Conservation (phyloP, 2,113 vertebrate genomes). For the Thamnaconus septentrionalis region DNA sequence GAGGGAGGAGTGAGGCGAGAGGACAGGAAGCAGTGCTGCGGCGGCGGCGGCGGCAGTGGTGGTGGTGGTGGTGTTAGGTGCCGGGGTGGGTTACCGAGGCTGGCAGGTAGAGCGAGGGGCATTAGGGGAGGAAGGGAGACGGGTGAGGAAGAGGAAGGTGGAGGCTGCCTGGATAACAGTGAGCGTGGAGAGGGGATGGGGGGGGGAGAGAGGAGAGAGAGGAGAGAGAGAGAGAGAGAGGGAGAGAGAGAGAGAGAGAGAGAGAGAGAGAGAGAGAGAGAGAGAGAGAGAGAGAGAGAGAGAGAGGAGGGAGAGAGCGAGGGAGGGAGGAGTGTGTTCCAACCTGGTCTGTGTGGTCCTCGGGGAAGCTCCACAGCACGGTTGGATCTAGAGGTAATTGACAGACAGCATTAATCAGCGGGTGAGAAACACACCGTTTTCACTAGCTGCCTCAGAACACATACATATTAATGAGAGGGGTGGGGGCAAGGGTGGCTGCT, state of each 20-base stretch:
- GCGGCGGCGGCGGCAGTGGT: conserved; percentile 21
- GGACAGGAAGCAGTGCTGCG: conserved; percentile 25
- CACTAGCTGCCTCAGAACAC: conserved; percentile 79
- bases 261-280: conserved; percentile 23
- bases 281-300: conserved; percentile 8
- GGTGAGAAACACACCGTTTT: conserved; percentile 83
- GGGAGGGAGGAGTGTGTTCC: conserved; percentile 84
- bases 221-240: conserved; percentile 21
- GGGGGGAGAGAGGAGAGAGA: not conserved
- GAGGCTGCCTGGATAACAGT: too few species aligned
- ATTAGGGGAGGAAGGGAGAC: conserved; percentile 46
- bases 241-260: conserved; percentile 26
- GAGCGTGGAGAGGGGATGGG: too few species aligned
- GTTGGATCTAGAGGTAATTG: conserved; percentile 99
- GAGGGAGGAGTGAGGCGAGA: conserved; percentile 1
- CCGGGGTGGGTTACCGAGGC: conserved; percentile 58
- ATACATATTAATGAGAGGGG: conserved; percentile 85
- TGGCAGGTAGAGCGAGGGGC: conserved; percentile 65
- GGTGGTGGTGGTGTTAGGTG: conserved; percentile 42
- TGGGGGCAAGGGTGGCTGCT: conserved; percentile 80
- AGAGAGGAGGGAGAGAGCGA: conserved; percentile 34
- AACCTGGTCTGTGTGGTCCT: conserved; percentile 99
- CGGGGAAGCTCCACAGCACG: conserved; percentile 99
- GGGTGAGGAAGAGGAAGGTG: too few species aligned
- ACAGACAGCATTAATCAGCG: conserved; percentile 94